These are phyloP conservation scores for Raja brachyura DNA, from an alignment of 2,113 vertebrate species.

Conservation along the genomic window DNA sequence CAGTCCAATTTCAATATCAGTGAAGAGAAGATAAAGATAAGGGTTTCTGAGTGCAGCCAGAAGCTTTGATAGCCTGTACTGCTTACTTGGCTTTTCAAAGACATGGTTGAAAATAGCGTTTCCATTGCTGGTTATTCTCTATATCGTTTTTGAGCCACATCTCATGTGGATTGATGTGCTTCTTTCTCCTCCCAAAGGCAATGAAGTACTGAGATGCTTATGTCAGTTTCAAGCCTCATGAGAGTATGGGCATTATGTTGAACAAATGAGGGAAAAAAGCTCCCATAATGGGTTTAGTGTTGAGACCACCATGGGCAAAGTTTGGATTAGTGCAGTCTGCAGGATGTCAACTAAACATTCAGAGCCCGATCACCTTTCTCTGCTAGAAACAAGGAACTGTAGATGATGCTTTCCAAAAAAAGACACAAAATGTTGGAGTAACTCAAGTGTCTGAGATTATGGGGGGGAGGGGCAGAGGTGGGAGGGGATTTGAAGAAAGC, in stretches of 20 bases:
- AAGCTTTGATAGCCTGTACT: neutral
- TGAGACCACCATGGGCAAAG: neutral
- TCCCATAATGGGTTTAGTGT: neutral
- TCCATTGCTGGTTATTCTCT: neutral
- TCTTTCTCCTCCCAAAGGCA: neutral
- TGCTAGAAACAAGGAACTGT: too few relatives aligned
- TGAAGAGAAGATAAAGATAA: neutral
- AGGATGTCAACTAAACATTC: too few relatives aligned
- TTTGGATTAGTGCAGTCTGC: too few relatives aligned
- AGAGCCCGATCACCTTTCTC: too few relatives aligned
- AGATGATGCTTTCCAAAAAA: too few relatives aligned
- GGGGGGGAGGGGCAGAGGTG: too few relatives aligned
- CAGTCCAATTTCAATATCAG: neutral
- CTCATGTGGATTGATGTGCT: neutral
- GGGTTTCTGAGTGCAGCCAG: neutral
- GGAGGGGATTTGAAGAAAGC: too few relatives aligned
- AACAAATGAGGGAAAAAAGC: neutral
- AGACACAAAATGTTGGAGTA: too few relatives aligned
- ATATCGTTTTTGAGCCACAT: neutral
- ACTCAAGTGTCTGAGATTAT: too few relatives aligned
- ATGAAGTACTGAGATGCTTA: neutral
- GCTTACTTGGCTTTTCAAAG: neutral
- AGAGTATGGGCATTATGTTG: neutral
- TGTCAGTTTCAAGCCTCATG: conserved; percentile 21
- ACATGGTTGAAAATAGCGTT: neutral